phyloP scores from a whole-genome alignment of 2,113 vertebrate species.

The Taurulus bubalis region DNA sequence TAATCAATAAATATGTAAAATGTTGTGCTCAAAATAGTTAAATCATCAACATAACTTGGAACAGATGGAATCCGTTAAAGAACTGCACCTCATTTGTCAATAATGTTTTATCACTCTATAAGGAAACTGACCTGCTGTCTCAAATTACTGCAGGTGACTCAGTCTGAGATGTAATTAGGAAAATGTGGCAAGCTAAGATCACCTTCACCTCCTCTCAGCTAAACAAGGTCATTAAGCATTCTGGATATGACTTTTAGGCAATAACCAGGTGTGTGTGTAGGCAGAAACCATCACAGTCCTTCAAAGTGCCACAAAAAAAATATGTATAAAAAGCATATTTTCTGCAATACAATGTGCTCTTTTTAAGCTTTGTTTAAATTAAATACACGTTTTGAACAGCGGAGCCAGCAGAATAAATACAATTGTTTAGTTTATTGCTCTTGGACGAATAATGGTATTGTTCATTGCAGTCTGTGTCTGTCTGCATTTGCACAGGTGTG shows the following conservation, averaged over 20 bases:
- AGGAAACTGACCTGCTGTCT: constrained; percentile 85
- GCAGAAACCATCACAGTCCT: constrained; percentile 46
- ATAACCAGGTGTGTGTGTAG: constrained; percentile 74
- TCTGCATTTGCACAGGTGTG: neutral
- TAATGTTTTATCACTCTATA: constrained; percentile 82
- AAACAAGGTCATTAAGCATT: constrained; percentile 86
- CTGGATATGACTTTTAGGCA: constrained; percentile 82
- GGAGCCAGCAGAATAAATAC: neutral
- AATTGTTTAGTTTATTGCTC: too few species aligned
- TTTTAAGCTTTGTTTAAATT: neutral
- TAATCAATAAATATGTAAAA: neutral
- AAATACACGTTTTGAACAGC: neutral
- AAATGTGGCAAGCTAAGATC: constrained; percentile 85
- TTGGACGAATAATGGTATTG: too few species aligned
- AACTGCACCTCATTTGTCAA: constrained; percentile 54
- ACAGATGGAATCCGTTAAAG: constrained; percentile 4
- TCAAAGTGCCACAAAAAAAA: neutral
- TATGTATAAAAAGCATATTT: neutral
- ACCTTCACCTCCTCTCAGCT: constrained; percentile 82
- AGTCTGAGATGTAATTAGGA: constrained; percentile 88
- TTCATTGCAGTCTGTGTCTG: too few species aligned
- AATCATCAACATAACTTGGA: neutral
- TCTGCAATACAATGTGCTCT: neutral
- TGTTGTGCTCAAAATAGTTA: neutral
- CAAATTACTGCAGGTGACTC: constrained; percentile 88